A percentile compares a stretch with the other conserved stretches of the same genome.
Conservation (phyloP, 2,888 invertebrate genomes). For the Himalopsyche kuldschensis region DNA sequence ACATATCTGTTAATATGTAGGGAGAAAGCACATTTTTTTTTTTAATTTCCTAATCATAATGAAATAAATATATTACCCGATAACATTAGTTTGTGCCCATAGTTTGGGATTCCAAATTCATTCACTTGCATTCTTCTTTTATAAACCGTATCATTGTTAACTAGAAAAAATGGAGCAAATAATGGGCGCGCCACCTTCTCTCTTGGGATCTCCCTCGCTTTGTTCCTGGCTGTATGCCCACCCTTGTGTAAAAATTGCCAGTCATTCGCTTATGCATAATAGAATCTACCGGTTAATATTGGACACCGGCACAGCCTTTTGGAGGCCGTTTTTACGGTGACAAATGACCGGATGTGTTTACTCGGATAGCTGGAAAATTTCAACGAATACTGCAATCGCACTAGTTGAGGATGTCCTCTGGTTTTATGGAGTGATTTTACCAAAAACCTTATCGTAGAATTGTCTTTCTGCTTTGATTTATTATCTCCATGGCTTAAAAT, state of each 20-base stretch:
- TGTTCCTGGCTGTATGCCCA: not conserved
- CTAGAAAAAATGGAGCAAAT: not conserved
- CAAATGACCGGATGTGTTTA: not conserved
- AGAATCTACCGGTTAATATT: not conserved
- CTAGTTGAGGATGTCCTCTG: not conserved
- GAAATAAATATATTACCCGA: no score
- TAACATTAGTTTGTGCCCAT: no score
- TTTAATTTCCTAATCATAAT: no score
- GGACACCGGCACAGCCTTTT: not conserved
- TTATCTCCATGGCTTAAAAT: no score
- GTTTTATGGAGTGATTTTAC: not conserved
- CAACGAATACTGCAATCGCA: not conserved
- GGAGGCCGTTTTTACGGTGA: not conserved
- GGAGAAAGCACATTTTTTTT: no score
- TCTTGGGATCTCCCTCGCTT: not conserved
- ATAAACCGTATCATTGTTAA: not conserved
- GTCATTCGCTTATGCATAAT: not conserved
- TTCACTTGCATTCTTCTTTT: no score
- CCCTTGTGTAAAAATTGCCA: not conserved
- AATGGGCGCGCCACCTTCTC: not conserved
- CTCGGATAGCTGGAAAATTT: not conserved
- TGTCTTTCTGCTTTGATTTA: no score
- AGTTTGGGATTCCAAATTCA: no score
- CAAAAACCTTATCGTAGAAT: not conserved
- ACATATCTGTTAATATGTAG: no score